Conservation (phyloP, 2,888 invertebrate species). For the Eupithecia dodoneata region DNA sequence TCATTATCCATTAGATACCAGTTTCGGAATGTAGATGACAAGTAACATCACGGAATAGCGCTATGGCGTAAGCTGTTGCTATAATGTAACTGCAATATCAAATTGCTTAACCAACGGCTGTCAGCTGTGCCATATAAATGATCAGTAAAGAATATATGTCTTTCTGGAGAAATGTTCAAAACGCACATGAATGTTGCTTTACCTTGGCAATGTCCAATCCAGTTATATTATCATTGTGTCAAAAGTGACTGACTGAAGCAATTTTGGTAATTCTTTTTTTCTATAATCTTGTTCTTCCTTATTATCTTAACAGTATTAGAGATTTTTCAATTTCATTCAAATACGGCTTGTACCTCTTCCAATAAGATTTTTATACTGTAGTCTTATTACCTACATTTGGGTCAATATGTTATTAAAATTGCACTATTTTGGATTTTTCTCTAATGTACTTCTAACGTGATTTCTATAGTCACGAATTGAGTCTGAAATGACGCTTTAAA, state of each 20-base stretch:
- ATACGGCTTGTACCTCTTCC: background rate
- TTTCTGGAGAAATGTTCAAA: slow-evolving; percentile 15
- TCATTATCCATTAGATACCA: background rate
- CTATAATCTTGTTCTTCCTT: slow-evolving; percentile 18
- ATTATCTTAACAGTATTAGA: background rate
- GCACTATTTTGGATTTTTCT: slow-evolving; percentile 4
- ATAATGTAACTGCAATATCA: background rate
- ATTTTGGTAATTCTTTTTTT: slow-evolving; percentile 21
- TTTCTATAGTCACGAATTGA: slow-evolving; percentile 16
- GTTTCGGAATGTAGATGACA: background rate
- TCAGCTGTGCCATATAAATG: slow-evolving; percentile 53
- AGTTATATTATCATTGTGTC: slow-evolving; percentile 30
- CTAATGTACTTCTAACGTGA: background rate
- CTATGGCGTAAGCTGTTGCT: background rate
- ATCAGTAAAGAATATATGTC: background rate
- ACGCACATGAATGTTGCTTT: background rate
- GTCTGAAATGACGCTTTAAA: slow-evolving; percentile 6
- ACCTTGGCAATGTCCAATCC: slow-evolving; percentile 41
- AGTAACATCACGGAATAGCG: background rate
- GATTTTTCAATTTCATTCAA: background rate
- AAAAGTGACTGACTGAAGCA: slow-evolving; percentile 40
- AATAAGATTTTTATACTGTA: background rate
- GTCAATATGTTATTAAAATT: background rate
- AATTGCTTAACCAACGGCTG: slow-evolving; percentile 25
- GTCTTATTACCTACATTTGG: background rate